phyloP scores from a whole-genome alignment of 1,140 invertebrate genomes.

The Ephestia elutella region DNA sequence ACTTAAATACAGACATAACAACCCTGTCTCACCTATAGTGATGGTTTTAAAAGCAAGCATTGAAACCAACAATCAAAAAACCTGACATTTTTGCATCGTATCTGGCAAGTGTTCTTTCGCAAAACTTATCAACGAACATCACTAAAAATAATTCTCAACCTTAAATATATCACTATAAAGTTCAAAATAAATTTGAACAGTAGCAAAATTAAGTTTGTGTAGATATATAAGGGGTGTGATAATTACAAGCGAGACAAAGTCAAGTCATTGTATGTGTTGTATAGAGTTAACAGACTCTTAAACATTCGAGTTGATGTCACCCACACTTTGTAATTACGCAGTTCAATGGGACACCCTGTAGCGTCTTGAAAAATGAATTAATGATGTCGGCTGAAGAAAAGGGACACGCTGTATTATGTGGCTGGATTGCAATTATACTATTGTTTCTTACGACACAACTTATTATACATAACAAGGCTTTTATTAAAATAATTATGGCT shows the following conservation, averaged over 20 bases:
- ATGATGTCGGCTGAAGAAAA: conserved; percentile 3
- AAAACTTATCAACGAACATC: conserved; percentile 15
- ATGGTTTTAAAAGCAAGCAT: conserved; percentile 1
- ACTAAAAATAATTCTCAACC: not conserved
- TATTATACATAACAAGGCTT: not conserved
- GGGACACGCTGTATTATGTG: not conserved
- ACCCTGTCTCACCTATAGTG: not conserved
- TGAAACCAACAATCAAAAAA: conserved; percentile 12
- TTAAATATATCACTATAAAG: conserved; percentile 13
- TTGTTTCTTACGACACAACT: not conserved
- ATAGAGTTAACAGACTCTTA: conserved; percentile 59
- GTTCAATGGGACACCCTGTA: conserved; percentile 49
- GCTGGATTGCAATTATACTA: not conserved
- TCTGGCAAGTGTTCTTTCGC: conserved; percentile 10
- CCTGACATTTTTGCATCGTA: conserved; percentile 13
- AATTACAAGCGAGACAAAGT: conserved; percentile 70
- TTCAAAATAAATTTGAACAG: conserved; percentile 9
- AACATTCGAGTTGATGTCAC: conserved; percentile 58
- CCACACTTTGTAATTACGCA: conserved; percentile 62
- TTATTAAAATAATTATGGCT: not conserved
- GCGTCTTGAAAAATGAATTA: conserved; percentile 30
- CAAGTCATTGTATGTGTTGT: conserved; percentile 63
- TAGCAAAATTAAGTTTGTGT: conserved; percentile 27
- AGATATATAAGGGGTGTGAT: conserved; percentile 63
- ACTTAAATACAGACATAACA: conserved; percentile 1